phyloP scores from a whole-genome alignment of 2,888 invertebrate genomes.

The Drosophila histrio region DNA sequence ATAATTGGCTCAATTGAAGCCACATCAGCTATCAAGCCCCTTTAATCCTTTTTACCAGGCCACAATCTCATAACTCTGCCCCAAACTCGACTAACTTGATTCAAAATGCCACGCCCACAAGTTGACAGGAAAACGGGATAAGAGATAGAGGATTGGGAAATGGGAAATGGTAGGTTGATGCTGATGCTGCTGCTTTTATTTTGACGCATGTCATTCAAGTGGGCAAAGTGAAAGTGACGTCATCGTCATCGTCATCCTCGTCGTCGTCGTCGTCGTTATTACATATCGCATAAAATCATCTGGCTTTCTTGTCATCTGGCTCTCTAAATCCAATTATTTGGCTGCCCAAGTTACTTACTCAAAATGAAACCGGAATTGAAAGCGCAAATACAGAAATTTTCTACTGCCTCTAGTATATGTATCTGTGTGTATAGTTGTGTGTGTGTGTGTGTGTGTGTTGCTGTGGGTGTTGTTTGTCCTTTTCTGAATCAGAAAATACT shows the following conservation, averaged over 20 bases:
- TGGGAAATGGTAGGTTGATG: constrained; percentile 7
- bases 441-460: constrained; percentile 2
- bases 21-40: constrained; percentile 13
- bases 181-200: constrained; percentile 4
- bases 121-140: not conserved
- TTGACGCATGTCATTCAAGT: constrained; percentile 29
- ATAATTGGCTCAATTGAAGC: constrained; percentile 57
- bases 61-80: constrained; percentile 42
- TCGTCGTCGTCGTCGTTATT: constrained; percentile 4
- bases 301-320: constrained; percentile 45
- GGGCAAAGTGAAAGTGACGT: constrained; percentile 36
- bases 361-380: constrained; percentile 58
- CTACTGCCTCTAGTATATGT: constrained; percentile 2
- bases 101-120: constrained; percentile 41
- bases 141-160: not conserved
- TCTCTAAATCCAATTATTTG: constrained; percentile 70
- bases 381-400: constrained; percentile 34
- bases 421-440: not conserved
- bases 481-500: constrained; percentile 58
- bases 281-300: constrained; percentile 38
- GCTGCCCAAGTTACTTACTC: constrained; percentile 54
- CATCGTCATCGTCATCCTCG: constrained; percentile 12
- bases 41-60: constrained; percentile 48
- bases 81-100: not conserved
- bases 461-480: constrained; percentile 8